phyloP scores from a whole-genome alignment of 2,797 vertebrate species.

The Fringilla coelebs region DNA sequence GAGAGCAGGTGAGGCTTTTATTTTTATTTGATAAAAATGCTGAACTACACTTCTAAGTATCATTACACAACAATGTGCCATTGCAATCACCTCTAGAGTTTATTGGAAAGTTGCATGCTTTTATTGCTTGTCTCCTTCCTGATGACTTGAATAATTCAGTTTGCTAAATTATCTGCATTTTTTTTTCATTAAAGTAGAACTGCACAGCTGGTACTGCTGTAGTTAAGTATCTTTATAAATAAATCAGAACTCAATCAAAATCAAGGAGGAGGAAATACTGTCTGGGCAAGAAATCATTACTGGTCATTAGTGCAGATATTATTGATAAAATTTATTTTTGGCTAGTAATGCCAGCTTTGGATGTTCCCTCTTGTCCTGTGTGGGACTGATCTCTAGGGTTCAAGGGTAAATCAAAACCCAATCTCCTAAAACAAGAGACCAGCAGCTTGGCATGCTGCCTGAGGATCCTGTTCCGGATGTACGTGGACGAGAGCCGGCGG shows the following conservation, averaged over 20 bases:
- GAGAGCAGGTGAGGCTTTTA: conserved; percentile 85
- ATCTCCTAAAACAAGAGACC: conserved; percentile 96
- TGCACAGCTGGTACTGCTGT: not conserved
- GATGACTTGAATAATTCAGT: not conserved
- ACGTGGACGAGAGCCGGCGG: conserved; percentile 83
- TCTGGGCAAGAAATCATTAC: not conserved
- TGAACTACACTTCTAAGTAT: not conserved
- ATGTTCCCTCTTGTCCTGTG: not conserved
- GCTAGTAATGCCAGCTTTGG: not conserved
- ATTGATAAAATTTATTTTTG: not conserved
- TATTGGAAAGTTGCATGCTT: not conserved
- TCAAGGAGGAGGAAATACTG: not conserved
- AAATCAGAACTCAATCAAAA: not conserved
- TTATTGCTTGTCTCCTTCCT: not conserved
- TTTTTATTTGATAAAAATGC: not conserved
- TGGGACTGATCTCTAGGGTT: conserved; percentile 82
- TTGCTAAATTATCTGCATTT: not conserved
- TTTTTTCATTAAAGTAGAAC: not conserved
- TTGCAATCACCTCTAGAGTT: not conserved
- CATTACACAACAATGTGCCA: not conserved
- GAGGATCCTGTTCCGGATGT: conserved; percentile 95
- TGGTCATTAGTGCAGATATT: not conserved
- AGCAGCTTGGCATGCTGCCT: conserved; percentile 97
- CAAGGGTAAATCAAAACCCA: conserved; percentile 98
- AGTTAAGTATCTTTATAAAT: not conserved